Conservation (phyloP, 2,113 vertebrate genomes). For the Arvicanthis niloticus region DNA sequence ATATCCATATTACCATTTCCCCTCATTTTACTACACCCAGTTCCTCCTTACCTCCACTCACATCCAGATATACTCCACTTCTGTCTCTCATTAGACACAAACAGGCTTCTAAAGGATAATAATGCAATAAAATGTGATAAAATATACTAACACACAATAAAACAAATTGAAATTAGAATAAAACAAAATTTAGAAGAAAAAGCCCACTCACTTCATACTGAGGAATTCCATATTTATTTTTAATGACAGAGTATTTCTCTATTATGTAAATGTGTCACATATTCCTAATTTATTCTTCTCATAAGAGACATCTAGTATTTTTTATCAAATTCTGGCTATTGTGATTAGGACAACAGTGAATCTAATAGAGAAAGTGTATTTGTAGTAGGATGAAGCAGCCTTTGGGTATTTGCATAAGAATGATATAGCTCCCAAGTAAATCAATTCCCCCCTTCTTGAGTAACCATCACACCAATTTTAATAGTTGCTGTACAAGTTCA, state of each 20-base stretch:
- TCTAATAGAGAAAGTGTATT: background rate
- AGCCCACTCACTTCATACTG: too few relatives aligned
- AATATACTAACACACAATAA: background rate
- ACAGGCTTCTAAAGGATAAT: background rate
- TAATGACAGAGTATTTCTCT: background rate
- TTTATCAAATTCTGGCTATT: background rate
- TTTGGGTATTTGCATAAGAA: background rate
- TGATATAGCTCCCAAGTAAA: too few relatives aligned
- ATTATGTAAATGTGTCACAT: background rate
- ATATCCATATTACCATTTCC: background rate
- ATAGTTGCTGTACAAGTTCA: too few relatives aligned
- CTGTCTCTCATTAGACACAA: background rate
- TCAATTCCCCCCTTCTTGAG: too few relatives aligned
- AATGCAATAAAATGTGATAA: background rate
- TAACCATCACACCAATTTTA: too few relatives aligned
- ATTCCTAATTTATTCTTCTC: background rate
- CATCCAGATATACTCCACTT: background rate
- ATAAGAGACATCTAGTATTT: background rate
- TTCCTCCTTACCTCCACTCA: background rate
- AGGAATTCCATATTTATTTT: background rate
- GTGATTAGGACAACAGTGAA: background rate
- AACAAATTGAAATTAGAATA: background rate
- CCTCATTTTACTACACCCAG: background rate
- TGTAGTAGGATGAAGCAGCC: background rate
- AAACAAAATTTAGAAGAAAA: background rate